Percentiles rank a stretch among this genome's conserved stretches.
These are phyloP conservation scores for Microtus richardsoni DNA, from an alignment of 2,113 vertebrate genomes.

Conservation along the genomic window DNA sequence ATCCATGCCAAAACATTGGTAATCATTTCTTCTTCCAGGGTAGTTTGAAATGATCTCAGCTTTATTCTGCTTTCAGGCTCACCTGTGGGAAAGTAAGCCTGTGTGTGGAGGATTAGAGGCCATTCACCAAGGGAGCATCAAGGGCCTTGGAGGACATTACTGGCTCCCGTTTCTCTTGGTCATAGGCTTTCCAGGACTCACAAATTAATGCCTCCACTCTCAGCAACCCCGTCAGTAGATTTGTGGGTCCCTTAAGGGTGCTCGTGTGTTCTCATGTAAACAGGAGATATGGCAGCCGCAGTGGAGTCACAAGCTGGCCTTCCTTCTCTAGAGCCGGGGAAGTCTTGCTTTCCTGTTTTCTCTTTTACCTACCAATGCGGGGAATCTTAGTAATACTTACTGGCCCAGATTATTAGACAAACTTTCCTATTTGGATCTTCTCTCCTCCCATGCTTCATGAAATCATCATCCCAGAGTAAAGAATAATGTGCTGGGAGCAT, in stretches of 20 bases:
- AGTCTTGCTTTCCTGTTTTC: not conserved
- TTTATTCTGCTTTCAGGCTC: not conserved
- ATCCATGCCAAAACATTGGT: not conserved
- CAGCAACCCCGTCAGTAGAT: not conserved
- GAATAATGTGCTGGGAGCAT: not conserved
- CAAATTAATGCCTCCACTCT: not conserved
- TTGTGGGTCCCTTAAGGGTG: no score
- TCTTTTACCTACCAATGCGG: not conserved
- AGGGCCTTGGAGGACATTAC: not conserved
- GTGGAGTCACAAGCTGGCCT: rapidly evolving
- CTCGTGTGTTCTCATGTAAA: not conserved
- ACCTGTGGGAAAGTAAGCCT: not conserved
- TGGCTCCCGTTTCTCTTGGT: not conserved
- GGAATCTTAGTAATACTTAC: not conserved
- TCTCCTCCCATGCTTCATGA: not conserved
- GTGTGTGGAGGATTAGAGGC: not conserved
- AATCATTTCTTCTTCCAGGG: not conserved
- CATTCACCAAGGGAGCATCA: not conserved
- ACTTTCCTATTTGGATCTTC: not conserved
- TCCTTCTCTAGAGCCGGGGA: not conserved
- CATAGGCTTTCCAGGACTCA: not conserved
- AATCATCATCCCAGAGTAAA: not conserved
- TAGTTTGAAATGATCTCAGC: not conserved
- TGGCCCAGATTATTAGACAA: not conserved
- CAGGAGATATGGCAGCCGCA: not conserved